Evolutionary conservation across 2,797 vertebrate species (phyloP).

Genomic region (Cottoperca gobio): DNA sequence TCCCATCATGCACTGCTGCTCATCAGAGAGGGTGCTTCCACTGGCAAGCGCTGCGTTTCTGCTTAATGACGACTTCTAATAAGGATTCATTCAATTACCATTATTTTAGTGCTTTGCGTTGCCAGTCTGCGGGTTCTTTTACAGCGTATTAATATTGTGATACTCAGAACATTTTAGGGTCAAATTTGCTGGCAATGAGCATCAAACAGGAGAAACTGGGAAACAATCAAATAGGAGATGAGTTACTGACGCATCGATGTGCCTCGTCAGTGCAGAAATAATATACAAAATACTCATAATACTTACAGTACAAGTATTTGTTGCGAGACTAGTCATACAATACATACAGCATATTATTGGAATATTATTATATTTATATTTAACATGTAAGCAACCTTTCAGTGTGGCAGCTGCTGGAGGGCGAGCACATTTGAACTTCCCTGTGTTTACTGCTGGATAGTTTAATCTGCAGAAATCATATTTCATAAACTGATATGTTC

Average conservation of each 20-base stretch:
- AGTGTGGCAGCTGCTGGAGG: too few species aligned
- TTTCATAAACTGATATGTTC: too few species aligned
- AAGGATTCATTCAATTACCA: not conserved
- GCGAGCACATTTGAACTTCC: too few species aligned
- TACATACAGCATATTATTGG: too few species aligned
- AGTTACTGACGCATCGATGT: not conserved
- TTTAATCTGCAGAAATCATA: too few species aligned
- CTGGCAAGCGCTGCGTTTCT: not conserved
- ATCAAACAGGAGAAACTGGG: not conserved
- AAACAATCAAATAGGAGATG: not conserved
- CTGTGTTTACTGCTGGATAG: too few species aligned
- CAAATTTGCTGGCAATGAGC: not conserved
- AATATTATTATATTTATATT: too few species aligned
- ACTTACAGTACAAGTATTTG: too few species aligned
- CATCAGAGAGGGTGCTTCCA: not conserved
- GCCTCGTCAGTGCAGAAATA: not conserved
- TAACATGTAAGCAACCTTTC: too few species aligned
- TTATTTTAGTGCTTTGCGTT: not conserved
- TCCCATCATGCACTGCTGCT: constrained; percentile 50
- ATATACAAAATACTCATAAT: not conserved
- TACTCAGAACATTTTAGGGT: too few species aligned
- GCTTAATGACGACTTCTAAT: not conserved
- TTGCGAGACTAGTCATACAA: too few species aligned
- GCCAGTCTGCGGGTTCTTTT: not conserved
- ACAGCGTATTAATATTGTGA: not conserved